Conservation (phyloP, 2,888 invertebrate genomes). For the Epinotia bilunana region DNA sequence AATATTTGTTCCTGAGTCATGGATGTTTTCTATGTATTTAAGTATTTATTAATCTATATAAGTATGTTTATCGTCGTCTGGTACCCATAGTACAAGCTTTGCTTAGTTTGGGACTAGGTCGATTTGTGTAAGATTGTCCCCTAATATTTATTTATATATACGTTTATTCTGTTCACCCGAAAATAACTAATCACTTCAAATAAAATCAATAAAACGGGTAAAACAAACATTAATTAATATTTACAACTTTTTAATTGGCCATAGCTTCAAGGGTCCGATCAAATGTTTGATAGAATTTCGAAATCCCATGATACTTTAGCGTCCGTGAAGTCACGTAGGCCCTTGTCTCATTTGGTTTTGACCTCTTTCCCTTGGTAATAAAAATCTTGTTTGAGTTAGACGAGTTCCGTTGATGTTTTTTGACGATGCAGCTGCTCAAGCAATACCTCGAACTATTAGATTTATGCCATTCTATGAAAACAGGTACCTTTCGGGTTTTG, state of each 20-base stretch:
- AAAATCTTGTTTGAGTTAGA: slow-evolving; percentile 32
- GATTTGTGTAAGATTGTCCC: no score
- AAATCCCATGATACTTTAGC: slow-evolving; percentile 15
- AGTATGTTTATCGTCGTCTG: no score
- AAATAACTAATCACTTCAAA: not conserved
- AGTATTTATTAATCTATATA: no score
- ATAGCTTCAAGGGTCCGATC: slow-evolving; percentile 15
- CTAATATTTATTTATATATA: no score
- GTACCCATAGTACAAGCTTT: no score
- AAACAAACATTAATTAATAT: not conserved
- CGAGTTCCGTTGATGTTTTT: slow-evolving; percentile 15
- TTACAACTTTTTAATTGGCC: slow-evolving; percentile 19
- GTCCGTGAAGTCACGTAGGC: slow-evolving; percentile 25
- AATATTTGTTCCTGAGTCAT: no score
- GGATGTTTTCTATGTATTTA: no score
- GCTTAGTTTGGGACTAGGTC: no score
- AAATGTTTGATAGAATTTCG: slow-evolving; percentile 31
- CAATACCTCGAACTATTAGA: not conserved
- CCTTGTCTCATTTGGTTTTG: slow-evolving; percentile 38
- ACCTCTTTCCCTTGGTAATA: slow-evolving; percentile 35
- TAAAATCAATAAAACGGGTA: not conserved
- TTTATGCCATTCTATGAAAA: not conserved
- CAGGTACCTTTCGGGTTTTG: not conserved
- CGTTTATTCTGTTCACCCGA: not conserved
- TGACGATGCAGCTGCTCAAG: slow-evolving; percentile 3